A percentile compares a stretch with the other conserved stretches of the same genome.
Conservation (phyloP, 2,113 vertebrate genomes). For the Caloenas nicobarica region DNA sequence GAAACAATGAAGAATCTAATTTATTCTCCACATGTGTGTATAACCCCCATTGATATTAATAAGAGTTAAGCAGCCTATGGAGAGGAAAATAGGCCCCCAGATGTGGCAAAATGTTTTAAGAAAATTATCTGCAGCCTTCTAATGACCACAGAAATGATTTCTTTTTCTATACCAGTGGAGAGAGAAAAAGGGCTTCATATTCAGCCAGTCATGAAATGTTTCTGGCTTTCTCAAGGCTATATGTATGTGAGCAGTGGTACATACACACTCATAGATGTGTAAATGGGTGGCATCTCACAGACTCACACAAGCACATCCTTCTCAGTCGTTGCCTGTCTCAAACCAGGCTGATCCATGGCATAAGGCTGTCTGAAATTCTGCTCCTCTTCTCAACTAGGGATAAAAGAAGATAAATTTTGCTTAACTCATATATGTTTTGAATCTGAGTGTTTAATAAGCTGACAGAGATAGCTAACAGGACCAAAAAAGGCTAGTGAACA, state of each 20-base stretch:
- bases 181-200: not conserved
- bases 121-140: slow-evolving; percentile 45
- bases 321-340: not conserved
- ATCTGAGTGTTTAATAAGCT: not conserved
- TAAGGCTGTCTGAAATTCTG: not conserved
- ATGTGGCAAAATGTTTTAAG: slow-evolving; percentile 50
- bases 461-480: not conserved
- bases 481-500: not conserved
- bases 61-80: slow-evolving; percentile 58
- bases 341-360: not conserved
- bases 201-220: not conserved
- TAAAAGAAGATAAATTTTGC: not conserved
- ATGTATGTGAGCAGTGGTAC: not conserved
- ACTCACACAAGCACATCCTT: not conserved
- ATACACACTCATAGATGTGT: not conserved
- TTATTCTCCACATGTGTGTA: slow-evolving; percentile 50
- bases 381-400: not conserved
- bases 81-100: slow-evolving; percentile 48
- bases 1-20: slow-evolving; percentile 39
- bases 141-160: slow-evolving; percentile 31
- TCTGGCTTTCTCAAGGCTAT: not conserved
- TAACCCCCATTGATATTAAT: slow-evolving; percentile 54
- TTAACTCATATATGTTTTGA: not conserved
- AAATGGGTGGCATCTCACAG: not conserved
- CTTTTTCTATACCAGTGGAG: not conserved